phyloP scores from a whole-genome alignment of 2,797 vertebrate species.

The Lophotriccus pileatus region DNA sequence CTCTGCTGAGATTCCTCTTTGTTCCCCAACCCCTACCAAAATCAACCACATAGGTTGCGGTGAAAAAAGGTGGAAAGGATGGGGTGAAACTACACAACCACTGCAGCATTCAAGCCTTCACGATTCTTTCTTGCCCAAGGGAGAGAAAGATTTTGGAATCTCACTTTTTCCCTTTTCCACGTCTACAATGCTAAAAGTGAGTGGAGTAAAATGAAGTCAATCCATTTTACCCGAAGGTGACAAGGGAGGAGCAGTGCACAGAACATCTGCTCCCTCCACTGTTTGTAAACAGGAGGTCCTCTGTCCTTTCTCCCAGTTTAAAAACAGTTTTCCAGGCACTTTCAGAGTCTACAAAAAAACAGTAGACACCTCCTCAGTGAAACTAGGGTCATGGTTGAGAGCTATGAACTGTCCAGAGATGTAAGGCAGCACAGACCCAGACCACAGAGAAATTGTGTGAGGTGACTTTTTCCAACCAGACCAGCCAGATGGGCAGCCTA shows the following conservation, averaged over 20 bases:
- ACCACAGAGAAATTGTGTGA: background rate
- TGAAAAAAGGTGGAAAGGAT: background rate
- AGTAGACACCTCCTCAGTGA: background rate
- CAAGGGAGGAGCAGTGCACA: background rate
- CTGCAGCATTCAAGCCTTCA: background rate
- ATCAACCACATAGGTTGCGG: fast-evolving
- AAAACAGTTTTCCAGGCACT: background rate
- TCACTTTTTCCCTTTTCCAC: background rate
- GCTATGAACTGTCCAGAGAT: background rate
- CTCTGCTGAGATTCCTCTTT: background rate
- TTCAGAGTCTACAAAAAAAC: background rate
- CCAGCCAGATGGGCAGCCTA: background rate
- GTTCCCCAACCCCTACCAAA: background rate
- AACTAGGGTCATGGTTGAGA: background rate
- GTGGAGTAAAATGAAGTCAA: background rate
- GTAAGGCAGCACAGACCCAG: background rate
- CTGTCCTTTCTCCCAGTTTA: background rate
- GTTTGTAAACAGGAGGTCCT: background rate
- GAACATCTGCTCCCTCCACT: background rate
- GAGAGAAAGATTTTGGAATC: background rate
- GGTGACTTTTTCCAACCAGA: background rate
- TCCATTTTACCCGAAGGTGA: background rate
- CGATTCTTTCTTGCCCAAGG: background rate
- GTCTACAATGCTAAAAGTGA: background rate
- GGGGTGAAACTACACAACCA: background rate